Evolutionary conservation across 2,797 vertebrate genomes (phyloP), one percentile per base, ranked within the genome.

Genomic region (Enoplosus armatus): DNA sequence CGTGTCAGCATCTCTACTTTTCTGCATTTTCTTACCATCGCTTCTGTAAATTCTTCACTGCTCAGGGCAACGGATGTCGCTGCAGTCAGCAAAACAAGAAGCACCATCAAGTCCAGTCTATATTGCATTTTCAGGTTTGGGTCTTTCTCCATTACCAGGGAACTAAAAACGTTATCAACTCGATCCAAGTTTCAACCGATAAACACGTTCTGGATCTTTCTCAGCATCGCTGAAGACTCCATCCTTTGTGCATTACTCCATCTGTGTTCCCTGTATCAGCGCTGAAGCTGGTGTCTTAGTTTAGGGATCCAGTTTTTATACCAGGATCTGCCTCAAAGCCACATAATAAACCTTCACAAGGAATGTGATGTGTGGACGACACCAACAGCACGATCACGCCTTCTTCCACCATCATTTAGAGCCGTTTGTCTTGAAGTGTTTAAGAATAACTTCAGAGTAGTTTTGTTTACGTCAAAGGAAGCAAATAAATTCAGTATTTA

Each of bases 21-120:
- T 59, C 27, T 20, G 3, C 45, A 8, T 54, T 73, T 62, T 78
- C 93, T 95, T 89, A 95, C 95, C 90, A 84, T 63, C 0, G 93
- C 94, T 64, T 92, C 85, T 0, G 66, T 75, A 29, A 89, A 27
- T 26, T 88, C 87, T 2, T 83, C 77, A 50, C 74, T 76, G 82
- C 85, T 90, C 63, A 56, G 55, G 14, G 87, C 80, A 3, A 71
- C 27, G 22, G 85, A 86, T 26, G 88, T 82, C 47, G 82, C 64
- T 41, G 77, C 26, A 33, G 79, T 84, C 69, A 93, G 70, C 67
- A 92, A 75, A 78, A 93, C 48, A 51, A 94, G 59, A 74, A 94
- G 54, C 45, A 71, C 24, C 72, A 88, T 78, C 41, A 88, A 66
- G 61, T 87, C 79, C 87, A 89, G 72, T 33, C 35, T 86, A n/a